phyloP scores from a whole-genome alignment of 2,888 invertebrate species.

The Pristionchus exspectatus region DNA sequence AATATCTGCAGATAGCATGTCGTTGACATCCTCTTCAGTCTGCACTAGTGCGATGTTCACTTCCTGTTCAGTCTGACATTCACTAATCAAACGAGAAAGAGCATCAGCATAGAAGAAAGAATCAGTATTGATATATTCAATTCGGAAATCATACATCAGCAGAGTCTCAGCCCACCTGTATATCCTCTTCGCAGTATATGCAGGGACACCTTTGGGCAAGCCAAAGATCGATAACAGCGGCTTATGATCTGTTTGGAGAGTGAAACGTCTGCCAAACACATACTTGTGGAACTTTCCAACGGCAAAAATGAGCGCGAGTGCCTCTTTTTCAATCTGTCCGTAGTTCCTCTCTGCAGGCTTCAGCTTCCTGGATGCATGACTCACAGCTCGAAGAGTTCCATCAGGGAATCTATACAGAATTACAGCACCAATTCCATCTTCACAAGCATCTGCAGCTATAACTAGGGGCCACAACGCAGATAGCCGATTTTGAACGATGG shows the following conservation, averaged over 20 bases:
- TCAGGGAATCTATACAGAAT: constrained; percentile 66
- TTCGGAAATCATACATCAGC: constrained; percentile 77
- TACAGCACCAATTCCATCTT: constrained; percentile 76
- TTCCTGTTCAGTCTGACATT: constrained; percentile 39
- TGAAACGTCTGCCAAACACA: constrained; percentile 80
- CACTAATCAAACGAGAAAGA: constrained; percentile 72
- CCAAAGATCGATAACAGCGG: constrained; percentile 77
- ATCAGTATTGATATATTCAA: constrained; percentile 73
- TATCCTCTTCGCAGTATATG: constrained; percentile 74
- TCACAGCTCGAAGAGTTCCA: constrained; percentile 67
- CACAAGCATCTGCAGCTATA: constrained; percentile 75
- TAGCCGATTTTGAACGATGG: too few species aligned
- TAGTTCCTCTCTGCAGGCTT: constrained; percentile 64
- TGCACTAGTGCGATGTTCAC: constrained; percentile 55
- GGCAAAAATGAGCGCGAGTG: constrained; percentile 79
- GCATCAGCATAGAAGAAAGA: constrained; percentile 77
- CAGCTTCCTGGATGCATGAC: constrained; percentile 60
- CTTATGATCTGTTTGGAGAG: constrained; percentile 69
- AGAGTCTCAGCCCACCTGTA: constrained; percentile 73
- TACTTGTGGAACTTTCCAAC: constrained; percentile 80
- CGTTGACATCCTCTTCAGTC: constrained; percentile 51
- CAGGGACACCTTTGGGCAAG: not conserved
- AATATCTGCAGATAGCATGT: not conserved
- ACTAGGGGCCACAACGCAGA: too few species aligned
- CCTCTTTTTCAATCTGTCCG: constrained; percentile 76